Conservation (phyloP, 2,797 vertebrate genomes). For the Sebastes minor region DNA sequence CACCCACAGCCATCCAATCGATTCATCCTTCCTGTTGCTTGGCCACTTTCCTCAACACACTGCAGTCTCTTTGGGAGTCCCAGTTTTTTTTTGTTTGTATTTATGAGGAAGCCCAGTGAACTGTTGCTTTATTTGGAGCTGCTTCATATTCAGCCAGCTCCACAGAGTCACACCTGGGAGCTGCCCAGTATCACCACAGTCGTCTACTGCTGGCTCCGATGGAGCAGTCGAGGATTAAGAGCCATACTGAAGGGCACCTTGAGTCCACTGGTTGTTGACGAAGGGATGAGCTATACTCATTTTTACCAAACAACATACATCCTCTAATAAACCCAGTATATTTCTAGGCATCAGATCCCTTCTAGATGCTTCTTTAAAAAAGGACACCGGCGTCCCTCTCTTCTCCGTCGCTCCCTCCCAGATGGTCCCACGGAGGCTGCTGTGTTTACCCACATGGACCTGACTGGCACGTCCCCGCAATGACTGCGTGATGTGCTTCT, state of each 20-base stretch:
- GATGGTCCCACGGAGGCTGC: slow-evolving; percentile 35
- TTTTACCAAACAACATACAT: slow-evolving; percentile 23
- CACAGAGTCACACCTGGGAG: slow-evolving; percentile 37
- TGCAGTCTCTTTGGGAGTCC: not conserved
- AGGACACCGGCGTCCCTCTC: slow-evolving; percentile 13
- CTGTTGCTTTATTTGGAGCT: slow-evolving; percentile 1
- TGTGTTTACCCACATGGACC: slow-evolving; percentile 53
- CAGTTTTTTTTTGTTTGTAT: not conserved
- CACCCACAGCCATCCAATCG: slow-evolving; percentile 32
- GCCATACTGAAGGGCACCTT: slow-evolving; percentile 66
- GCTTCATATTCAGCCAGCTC: slow-evolving; percentile 40
- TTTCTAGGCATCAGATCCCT: slow-evolving; percentile 13
- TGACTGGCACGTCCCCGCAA: slow-evolving; percentile 37
- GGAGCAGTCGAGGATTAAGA: slow-evolving; percentile 41
- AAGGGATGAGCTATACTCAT: slow-evolving; percentile 32
- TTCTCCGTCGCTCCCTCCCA: slow-evolving; percentile 6
- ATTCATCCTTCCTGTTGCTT: slow-evolving; percentile 3
- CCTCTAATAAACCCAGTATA: slow-evolving; percentile 10
- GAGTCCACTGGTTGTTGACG: slow-evolving; percentile 37
- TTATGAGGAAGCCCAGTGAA: not conserved
- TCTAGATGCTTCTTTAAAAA: not conserved
- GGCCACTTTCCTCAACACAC: not conserved
- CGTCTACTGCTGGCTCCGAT: slow-evolving; percentile 38
- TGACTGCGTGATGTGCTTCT: slow-evolving; percentile 48
- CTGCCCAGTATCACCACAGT: slow-evolving; percentile 34